Percentiles rank a stretch among this genome's conserved stretches.
Evolutionary conservation across 2,888 invertebrate species (phyloP).

Genomic region (Meloe dianella): DNA sequence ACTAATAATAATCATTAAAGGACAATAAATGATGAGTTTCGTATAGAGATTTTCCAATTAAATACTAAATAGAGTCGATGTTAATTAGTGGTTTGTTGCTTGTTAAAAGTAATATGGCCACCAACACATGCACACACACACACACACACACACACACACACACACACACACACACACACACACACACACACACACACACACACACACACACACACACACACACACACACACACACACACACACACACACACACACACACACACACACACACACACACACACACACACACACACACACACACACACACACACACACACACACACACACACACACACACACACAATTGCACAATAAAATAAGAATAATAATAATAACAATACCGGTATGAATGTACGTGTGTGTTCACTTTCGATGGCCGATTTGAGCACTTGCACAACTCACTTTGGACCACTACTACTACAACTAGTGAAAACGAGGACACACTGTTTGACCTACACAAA

Average conservation of each 20-base stretch:
- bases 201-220: slow-evolving; percentile 22
- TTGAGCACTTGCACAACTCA: slow-evolving; percentile 32
- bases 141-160: slow-evolving; percentile 22
- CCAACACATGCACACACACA: slow-evolving; percentile 20
- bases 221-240: slow-evolving; percentile 22
- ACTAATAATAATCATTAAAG: not conserved
- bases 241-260: slow-evolving; percentile 22
- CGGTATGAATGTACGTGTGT: slow-evolving; percentile 6
- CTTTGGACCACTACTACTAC: slow-evolving; percentile 31
- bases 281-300: slow-evolving; percentile 22
- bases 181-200: slow-evolving; percentile 22
- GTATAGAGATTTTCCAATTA: not conserved
- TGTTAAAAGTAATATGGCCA: slow-evolving; percentile 20
- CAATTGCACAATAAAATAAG: slow-evolving; percentile 21
- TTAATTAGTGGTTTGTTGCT: not conserved
- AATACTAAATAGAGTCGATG: not conserved
- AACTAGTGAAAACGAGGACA: slow-evolving; percentile 48
- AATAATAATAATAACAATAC: slow-evolving; percentile 1
- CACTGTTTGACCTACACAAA: slow-evolving; percentile 45
- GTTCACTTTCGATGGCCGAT: slow-evolving; percentile 33
- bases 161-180: slow-evolving; percentile 22
- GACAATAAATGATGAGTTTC: not conserved
- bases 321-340: slow-evolving; percentile 23
- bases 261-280: slow-evolving; percentile 22
- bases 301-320: slow-evolving; percentile 24